These are phyloP conservation scores for Odocoileus virginianus DNA, from an alignment of 2,113 vertebrate genomes.

Conservation along the genomic window DNA sequence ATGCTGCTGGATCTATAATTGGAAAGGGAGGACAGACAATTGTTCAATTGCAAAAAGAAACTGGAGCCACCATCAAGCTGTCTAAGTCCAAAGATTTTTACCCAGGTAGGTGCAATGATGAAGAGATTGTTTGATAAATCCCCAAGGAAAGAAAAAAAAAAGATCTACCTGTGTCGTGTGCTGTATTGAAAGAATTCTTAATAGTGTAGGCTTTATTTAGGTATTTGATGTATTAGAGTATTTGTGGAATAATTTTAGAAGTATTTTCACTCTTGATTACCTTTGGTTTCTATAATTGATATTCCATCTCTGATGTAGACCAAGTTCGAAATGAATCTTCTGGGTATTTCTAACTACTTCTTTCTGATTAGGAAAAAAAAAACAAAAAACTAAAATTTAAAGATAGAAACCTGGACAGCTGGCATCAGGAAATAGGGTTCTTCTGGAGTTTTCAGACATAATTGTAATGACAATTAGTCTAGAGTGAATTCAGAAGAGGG, in stretches of 20 bases:
- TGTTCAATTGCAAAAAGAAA: conserved; percentile 92
- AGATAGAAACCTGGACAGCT: conserved; percentile 72
- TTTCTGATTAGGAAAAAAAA: neutral
- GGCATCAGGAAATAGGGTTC: conserved; percentile 72
- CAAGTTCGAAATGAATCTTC: conserved; percentile 46
- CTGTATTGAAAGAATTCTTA: conserved; percentile 53
- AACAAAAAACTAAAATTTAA: conserved; percentile 41
- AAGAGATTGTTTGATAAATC: conserved; percentile 75
- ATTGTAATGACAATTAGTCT: conserved; percentile 79
- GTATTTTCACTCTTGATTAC: conserved; percentile 55
- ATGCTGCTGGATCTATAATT: conserved; percentile 94
- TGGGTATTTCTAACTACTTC: conserved; percentile 39
- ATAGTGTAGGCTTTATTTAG: conserved; percentile 38
- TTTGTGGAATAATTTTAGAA: conserved; percentile 54
- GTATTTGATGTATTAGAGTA: conserved; percentile 43
- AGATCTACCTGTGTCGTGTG: conserved; percentile 56
- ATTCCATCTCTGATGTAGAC: conserved; percentile 38
- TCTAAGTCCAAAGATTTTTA: conserved; percentile 95
- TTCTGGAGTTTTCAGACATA: conserved; percentile 80
- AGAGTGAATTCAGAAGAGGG: conserved; percentile 75
- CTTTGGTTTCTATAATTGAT: conserved; percentile 24
- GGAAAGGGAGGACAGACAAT: conserved; percentile 93
- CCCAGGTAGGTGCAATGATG: conserved; percentile 86
- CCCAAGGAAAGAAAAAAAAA: conserved; percentile 9
- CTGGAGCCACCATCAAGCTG: conserved; percentile 92